phyloP scores from a whole-genome alignment of 1,140 invertebrate genomes.

The Cephus cinctus region DNA sequence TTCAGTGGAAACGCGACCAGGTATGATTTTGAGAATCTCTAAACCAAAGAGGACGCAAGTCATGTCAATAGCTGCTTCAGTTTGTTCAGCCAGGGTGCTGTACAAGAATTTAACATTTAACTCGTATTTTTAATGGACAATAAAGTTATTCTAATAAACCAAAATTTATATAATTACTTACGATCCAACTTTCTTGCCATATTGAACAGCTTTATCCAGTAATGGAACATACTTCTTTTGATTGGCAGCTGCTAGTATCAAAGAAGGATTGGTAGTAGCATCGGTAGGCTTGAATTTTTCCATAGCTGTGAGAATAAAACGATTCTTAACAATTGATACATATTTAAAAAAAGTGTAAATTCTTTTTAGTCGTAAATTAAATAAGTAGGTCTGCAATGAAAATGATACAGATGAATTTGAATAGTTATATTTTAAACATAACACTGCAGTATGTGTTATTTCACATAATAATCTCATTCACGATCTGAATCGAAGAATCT shows the following conservation, averaged over 20 bases:
- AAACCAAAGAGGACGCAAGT: slow-evolving; percentile 93
- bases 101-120: slow-evolving; percentile 30
- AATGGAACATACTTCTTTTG: slow-evolving; percentile 89
- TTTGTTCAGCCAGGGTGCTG: slow-evolving; percentile 69
- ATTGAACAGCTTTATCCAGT: slow-evolving; percentile 86
- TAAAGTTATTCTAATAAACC: not conserved
- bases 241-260: slow-evolving; percentile 90
- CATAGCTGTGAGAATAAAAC: slow-evolving; percentile 74
- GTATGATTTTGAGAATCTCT: slow-evolving; percentile 97
- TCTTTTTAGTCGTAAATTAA: too few species aligned
- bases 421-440: too few species aligned
- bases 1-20: slow-evolving; percentile 97
- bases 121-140: not conserved
- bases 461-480: too few species aligned
- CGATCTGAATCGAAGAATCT: too few species aligned
- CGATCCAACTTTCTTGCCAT: slow-evolving; percentile 73
- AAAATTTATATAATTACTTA: slow-evolving; percentile 45
- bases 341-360: slow-evolving; percentile 18
- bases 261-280: slow-evolving; percentile 98
- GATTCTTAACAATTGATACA: slow-evolving; percentile 15
- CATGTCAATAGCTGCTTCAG: slow-evolving; percentile 84
- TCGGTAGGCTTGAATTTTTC: slow-evolving; percentile 97
- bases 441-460: too few species aligned
- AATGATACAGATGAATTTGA: too few species aligned
- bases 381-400: too few species aligned